Conservation (phyloP, 1,140 invertebrate species). For the Sminthurinus signatus region DNA sequence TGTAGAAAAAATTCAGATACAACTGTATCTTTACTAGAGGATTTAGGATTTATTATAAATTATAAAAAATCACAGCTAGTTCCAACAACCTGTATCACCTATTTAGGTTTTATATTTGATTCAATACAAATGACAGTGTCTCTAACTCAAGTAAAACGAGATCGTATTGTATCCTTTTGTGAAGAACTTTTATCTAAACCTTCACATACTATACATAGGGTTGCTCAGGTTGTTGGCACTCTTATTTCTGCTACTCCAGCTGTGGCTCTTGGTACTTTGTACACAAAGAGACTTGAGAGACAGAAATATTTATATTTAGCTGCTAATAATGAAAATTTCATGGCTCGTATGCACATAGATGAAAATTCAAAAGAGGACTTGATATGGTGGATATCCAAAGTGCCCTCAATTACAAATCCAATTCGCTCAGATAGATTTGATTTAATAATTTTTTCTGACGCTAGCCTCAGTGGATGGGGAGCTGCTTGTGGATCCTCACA, state of each 20-base stretch:
- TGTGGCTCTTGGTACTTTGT: not conserved
- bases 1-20: not conserved
- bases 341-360: not conserved
- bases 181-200: too few relatives aligned
- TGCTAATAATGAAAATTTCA: not conserved
- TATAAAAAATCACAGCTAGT: not conserved
- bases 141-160: too few relatives aligned
- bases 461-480: slow-evolving; percentile 9
- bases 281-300: slow-evolving; percentile 2
- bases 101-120: slow-evolving; percentile 23
- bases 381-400: slow-evolving; percentile 7
- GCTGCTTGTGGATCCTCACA: not conserved
- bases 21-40: not conserved
- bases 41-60: slow-evolving; percentile 17
- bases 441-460: slow-evolving; percentile 3
- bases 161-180: too few relatives aligned
- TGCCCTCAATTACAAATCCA: not conserved
- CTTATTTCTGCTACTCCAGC: not conserved
- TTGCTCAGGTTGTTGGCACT: not conserved
- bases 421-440: not conserved
- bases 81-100: not conserved
- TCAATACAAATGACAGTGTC: not conserved
- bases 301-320: not conserved
- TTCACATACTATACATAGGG: too few relatives aligned
- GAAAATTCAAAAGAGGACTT: not conserved